Base-by-base conservation (phyloP, 1,140 invertebrate species). In the Tetramorium parvispinum region DNA sequence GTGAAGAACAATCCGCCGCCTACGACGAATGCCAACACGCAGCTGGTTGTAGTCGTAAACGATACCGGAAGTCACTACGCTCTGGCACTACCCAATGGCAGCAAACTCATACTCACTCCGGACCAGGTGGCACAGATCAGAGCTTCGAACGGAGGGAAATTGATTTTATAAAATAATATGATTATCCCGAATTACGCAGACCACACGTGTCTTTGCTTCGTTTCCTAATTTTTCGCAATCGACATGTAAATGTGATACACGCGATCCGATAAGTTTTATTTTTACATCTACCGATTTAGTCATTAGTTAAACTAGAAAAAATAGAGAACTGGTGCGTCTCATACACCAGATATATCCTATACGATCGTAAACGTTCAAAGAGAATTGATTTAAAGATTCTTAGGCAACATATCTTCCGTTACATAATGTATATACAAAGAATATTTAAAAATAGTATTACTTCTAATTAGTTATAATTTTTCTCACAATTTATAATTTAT, bases 61-160 rank as follows among this genome's bases (percentile, higher is more conserved):
- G 95, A 95, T 85, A 94, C 94, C 6, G 95, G 95, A 40, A 95
- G 94, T 83, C 94, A 95, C 78, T 95, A 95, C 68, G 95, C 94
- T 1, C 85, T 95, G 16, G 93, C 94, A 13, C 65, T 95, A 27
- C 95, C 95, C 0, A 95, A 95, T 18, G 95, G 95, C 2, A 94
- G 95, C 76, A 95, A 95, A 78, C 73, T 95, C 0, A 95, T 95
- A 43, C 87, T 95, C 0, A 95, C 95, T 2, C 94, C 94, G 5
- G 94, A 95, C 66, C 95, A 95, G 65, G 94, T 95, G 0, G 95
- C 95, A 7, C 94, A 95, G 71, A 94, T 95, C 32, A 87, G 95
- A 66, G 95, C 94, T 18, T 95, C 94, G 0, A 95, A 95, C 68
- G 94, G 93, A 8, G 95, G 95, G 0, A 95, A 95, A 87, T 85